Conservation (phyloP, 1,140 invertebrate genomes). For the Luehdorfia chinensis region DNA sequence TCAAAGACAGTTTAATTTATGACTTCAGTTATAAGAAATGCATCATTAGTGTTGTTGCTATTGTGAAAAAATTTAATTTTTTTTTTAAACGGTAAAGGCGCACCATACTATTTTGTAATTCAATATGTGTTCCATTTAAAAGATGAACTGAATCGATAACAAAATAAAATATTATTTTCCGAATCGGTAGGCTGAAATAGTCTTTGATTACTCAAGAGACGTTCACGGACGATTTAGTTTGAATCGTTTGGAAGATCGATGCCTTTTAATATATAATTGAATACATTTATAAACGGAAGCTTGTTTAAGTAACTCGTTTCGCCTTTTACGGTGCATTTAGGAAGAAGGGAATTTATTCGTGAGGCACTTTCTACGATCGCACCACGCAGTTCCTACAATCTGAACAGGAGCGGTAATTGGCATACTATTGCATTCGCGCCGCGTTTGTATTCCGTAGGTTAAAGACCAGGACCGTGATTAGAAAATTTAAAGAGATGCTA, state of each 20-base stretch:
- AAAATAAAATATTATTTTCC: neutral
- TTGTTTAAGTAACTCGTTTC: slow-evolving; percentile 1
- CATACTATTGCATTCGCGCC: slow-evolving; percentile 4
- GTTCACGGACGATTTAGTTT: slow-evolving; percentile 4
- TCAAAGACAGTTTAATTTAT: slow-evolving; percentile 1
- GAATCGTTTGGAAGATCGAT: neutral
- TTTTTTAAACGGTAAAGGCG: too few species aligned
- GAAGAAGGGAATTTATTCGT: slow-evolving; percentile 11
- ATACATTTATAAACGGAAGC: slow-evolving; percentile 4
- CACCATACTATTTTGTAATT: too few species aligned
- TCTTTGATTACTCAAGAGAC: too few species aligned
- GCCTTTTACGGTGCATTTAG: slow-evolving; percentile 1
- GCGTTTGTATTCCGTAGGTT: slow-evolving; percentile 7
- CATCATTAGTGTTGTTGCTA: neutral
- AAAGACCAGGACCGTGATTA: slow-evolving; percentile 13
- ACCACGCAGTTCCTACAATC: neutral
- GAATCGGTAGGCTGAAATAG: too few species aligned
- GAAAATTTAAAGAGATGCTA: slow-evolving; percentile 10
- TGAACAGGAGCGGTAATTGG: slow-evolving; percentile 16
- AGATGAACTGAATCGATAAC: too few species aligned
- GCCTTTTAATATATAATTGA: neutral
- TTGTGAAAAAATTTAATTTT: neutral
- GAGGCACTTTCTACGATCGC: slow-evolving; percentile 6
- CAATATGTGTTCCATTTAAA: too few species aligned
- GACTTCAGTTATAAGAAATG: neutral